Evolutionary conservation across 2,797 vertebrate genomes (phyloP), one percentile per base, ranked within the genome.

Genomic region (Anisognathus igniventris): DNA sequence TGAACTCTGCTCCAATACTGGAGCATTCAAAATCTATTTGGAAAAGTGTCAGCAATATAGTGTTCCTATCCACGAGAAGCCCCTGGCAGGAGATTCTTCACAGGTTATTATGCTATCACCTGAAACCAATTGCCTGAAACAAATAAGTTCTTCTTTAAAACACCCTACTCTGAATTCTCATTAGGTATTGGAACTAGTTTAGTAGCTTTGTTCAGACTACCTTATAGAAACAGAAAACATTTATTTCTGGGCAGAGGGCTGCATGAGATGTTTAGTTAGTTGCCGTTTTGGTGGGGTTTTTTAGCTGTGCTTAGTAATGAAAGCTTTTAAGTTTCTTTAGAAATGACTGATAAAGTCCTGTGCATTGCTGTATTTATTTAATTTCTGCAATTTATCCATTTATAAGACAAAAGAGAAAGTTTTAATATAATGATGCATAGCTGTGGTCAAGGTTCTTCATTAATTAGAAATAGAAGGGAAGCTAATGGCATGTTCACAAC

Each of bases 401-500:
- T 93, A 84, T 47, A 84, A 35, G 78, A 88, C 68, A 71, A 93
- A 90, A 88, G 40, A 80, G 72, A 66, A 92, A 94, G 56, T 86
- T 93, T 86, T 62, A 64, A 83, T 62, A 66, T 83, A 91, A 68
- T 27, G 72, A 77, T 60, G 21, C 37, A 66, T 54, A 58, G 37
- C 56, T 88, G 17, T 60, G 95, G 91, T 96, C 93, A 97, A 92
- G 66, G 42, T 90, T 91, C 68, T 93, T 72, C 45, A 81, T 88
- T 96, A 96, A 95, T 95, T 91, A 88, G 89, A 92, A 92, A 83
- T 14, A 90, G 92, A 94, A 93, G 47, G 81, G 73, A 90, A 95
- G 81, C 72, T 95, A 93, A 96, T 96, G 87, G 50, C 94, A 83
- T 88, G 54, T 88, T 95, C 95, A 88, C 87, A 96, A 96, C 85